A percentile compares a stretch with the other conserved stretches of the same genome.
Evolutionary conservation across 1,140 invertebrate species (phyloP).

Genomic region (Helicoverpa armigera): DNA sequence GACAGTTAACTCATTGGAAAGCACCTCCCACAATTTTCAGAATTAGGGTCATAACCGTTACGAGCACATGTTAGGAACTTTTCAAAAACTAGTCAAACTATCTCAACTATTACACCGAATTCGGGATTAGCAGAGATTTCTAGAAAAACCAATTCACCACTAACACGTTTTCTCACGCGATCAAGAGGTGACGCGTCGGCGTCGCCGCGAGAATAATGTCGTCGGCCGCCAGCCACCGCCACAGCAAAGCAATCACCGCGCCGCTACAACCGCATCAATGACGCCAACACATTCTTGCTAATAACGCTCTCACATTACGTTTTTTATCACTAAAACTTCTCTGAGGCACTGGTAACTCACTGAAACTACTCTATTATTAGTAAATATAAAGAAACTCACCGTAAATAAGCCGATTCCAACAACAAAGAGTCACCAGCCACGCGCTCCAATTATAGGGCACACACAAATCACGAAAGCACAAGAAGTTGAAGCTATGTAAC

Average conservation of each 20-base stretch:
- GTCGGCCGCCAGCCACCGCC: slow-evolving; percentile 69
- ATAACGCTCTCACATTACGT: slow-evolving; percentile 52
- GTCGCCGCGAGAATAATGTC: slow-evolving; percentile 70
- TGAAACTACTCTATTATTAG: slow-evolving; percentile 50
- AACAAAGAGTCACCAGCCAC: slow-evolving; percentile 85
- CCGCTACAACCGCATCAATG: slow-evolving; percentile 67
- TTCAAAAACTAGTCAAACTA: slow-evolving; percentile 12
- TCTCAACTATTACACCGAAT: slow-evolving; percentile 6
- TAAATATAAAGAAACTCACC: slow-evolving; percentile 76
- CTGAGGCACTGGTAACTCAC: slow-evolving; percentile 22
- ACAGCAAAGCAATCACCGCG: slow-evolving; percentile 70
- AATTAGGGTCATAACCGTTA: slow-evolving; percentile 43
- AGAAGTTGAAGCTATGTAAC: slow-evolving; percentile 71
- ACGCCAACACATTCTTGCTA: slow-evolving; percentile 72
- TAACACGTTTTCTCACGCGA: slow-evolving; percentile 63
- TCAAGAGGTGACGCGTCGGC: slow-evolving; percentile 73
- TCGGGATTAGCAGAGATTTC: slow-evolving; percentile 57
- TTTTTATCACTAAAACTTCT: slow-evolving; percentile 50
- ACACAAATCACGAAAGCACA: slow-evolving; percentile 84
- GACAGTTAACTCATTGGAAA: slow-evolving; percentile 2
- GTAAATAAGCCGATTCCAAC: slow-evolving; percentile 83
- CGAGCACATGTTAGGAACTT: slow-evolving; percentile 48
- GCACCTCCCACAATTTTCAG: slow-evolving; percentile 33
- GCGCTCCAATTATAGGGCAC: slow-evolving; percentile 85
- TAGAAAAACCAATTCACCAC: slow-evolving; percentile 67